Base-by-base conservation (phyloP, 2,113 vertebrate genomes). In the Saguinus midas region DNA sequence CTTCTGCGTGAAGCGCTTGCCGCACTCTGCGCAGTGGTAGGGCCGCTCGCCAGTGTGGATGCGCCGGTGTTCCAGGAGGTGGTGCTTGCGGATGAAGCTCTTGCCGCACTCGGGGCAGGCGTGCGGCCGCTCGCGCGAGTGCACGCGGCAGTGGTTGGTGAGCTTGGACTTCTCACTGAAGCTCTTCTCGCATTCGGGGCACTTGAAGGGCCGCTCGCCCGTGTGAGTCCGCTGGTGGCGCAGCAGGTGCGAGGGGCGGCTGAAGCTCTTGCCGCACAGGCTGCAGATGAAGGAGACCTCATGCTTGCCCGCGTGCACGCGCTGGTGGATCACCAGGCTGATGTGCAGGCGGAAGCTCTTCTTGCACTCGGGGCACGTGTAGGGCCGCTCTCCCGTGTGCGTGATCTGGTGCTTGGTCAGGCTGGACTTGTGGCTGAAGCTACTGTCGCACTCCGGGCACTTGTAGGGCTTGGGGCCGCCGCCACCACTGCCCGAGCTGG, bases 401-500 rank as follows among this genome's bases (percentile, higher is more conserved):
- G 99, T 99, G 97, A 99, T 99, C 98, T 99, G 99, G 96, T 99
- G 99, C 4, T 99, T 99, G 97, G 98, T 99, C 86, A 99, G 97
- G 98, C 99, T 99, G 0, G 99, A 99, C 97, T 99, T 99, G 98
- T 99, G 99, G 97, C 98, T 99, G 98, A 99, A 99, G 97, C 99
- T 99, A 98, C 98, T 99, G 97, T 99, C 99, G 16, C 99, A 99
- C 97, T 99, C 99, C 0, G 98, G 97, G 98, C 99, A 99, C 96
- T 99, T 98, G 97, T 99, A 99, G 97, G 29, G 95, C 87, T 98
- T 98, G 75, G 97, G 96, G 90, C 98, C 98, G 0, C 97, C 91
- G 0, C 97, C 92, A 1, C 97, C 97, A 13, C 97, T 89, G 64
- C 97, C 95, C 0, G 96, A 85, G 76, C 98, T 97, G 27, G 98